phyloP scores from a whole-genome alignment of 2,113 vertebrate species.

The Gila orcuttii region DNA sequence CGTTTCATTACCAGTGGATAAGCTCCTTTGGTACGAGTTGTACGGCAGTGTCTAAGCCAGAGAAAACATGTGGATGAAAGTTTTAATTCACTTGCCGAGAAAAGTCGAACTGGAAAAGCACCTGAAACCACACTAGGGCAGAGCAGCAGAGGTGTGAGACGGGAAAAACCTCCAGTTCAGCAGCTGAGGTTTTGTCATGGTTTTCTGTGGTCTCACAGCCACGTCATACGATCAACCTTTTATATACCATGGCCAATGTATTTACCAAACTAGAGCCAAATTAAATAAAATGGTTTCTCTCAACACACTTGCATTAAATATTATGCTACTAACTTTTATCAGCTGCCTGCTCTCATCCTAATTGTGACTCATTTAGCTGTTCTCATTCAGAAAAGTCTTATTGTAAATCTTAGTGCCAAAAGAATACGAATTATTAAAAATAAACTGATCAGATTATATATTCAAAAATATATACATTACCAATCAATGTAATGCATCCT shows the following conservation, averaged over 20 bases:
- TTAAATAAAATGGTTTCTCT: neutral
- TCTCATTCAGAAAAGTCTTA: neutral
- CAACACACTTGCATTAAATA: neutral
- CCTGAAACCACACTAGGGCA: neutral
- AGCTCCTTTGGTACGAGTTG: neutral
- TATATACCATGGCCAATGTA: neutral
- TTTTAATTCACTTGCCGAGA: neutral
- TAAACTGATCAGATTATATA: neutral
- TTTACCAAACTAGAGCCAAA: neutral
- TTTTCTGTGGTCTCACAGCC: neutral
- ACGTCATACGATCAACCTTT: neutral
- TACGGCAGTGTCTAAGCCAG: neutral
- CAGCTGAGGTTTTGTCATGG: constrained; percentile 1
- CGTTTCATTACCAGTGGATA: constrained; percentile 16
- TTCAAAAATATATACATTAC: neutral
- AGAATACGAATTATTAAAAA: neutral
- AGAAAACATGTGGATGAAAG: constrained; percentile 31
- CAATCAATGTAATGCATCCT: neutral
- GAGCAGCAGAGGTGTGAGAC: neutral
- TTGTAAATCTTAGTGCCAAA: neutral
- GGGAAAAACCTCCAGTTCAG: neutral
- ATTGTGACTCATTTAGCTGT: neutral
- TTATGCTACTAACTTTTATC: neutral
- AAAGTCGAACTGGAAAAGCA: constrained; percentile 36
- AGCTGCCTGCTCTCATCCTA: neutral